Evolutionary conservation across 2,888 invertebrate genomes (phyloP).

Genomic region (Torymus tubicola): DNA sequence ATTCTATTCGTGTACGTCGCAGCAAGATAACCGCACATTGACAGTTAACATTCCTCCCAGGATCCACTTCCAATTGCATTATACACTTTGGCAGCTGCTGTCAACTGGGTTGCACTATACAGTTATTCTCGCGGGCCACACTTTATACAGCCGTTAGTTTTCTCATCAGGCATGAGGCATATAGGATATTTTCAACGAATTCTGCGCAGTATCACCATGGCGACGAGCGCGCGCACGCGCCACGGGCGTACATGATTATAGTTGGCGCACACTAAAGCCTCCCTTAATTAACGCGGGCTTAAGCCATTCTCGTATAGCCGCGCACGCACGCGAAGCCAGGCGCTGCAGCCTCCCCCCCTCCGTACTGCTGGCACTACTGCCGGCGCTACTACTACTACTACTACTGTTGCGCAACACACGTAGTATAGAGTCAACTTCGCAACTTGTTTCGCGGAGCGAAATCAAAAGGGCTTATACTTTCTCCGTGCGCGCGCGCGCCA

Average conservation of each 20-base stretch:
- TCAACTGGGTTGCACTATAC: no score
- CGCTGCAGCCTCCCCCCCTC: not conserved
- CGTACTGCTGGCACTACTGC: no score
- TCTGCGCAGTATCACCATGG: constrained; percentile 65
- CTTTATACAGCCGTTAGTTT: constrained; percentile 66
- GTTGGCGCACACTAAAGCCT: constrained; percentile 67
- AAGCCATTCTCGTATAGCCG: constrained; percentile 62
- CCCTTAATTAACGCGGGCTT: constrained; percentile 71
- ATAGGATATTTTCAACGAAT: constrained; percentile 63
- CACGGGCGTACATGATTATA: constrained; percentile 66
- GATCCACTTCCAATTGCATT: no score
- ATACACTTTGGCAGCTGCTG: no score
- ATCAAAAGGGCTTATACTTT: constrained; percentile 19
- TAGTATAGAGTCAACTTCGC: constrained; percentile 23
- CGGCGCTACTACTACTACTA: not conserved
- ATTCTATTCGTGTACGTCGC: no score
- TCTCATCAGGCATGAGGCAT: constrained; percentile 58
- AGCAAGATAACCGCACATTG: no score
- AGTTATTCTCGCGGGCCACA: no score
- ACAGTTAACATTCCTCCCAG: no score
- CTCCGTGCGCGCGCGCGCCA: no score
- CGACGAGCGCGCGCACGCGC: constrained; percentile 56
- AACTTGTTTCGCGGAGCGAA: constrained; percentile 22
- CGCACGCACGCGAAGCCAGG: constrained; percentile 32
- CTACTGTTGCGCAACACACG: constrained; percentile 2